A percentile compares a stretch with the other conserved stretches of the same genome.
Evolutionary conservation across 2,888 invertebrate species (phyloP).

Genomic region (Cryptus viduatorius): DNA sequence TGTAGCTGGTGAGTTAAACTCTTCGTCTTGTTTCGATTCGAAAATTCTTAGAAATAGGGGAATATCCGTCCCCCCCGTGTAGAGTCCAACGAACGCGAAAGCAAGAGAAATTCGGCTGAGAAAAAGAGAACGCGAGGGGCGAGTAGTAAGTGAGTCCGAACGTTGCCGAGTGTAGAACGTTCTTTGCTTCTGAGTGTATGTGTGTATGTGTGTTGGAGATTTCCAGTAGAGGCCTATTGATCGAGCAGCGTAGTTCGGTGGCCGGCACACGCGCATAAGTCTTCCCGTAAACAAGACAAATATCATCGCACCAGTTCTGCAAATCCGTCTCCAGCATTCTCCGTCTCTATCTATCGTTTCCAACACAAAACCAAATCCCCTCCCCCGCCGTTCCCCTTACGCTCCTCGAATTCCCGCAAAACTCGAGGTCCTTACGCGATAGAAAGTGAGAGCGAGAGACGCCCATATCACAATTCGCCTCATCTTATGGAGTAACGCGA

Average conservation of each 20-base stretch:
- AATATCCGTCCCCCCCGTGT: constrained; percentile 6
- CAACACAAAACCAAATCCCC: constrained; percentile 15
- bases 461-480: constrained; percentile 60
- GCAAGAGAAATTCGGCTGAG: constrained; percentile 39
- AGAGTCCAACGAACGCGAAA: constrained; percentile 33
- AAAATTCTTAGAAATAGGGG: constrained; percentile 35
- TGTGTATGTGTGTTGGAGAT: constrained; percentile 76
- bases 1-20: constrained; percentile 40
- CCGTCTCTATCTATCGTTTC: constrained; percentile 49
- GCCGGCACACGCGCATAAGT: constrained; percentile 84
- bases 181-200: constrained; percentile 69
- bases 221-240: constrained; percentile 84
- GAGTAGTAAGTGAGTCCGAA: constrained; percentile 50
- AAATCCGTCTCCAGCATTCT: constrained; percentile 76
- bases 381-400: neutral
- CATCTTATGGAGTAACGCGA: constrained; percentile 61
- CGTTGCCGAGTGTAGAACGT: constrained; percentile 57
- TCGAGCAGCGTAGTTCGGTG: constrained; percentile 78
- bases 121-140: constrained; percentile 35
- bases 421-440: constrained; percentile 34
- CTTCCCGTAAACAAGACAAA: constrained; percentile 85
- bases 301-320: constrained; percentile 83
- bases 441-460: constrained; percentile 62
- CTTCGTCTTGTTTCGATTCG: constrained; percentile 33
- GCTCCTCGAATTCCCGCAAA: constrained; percentile 17